Evolutionary conservation across 2,888 invertebrate species (phyloP).

Genomic region (Thecophora atra): DNA sequence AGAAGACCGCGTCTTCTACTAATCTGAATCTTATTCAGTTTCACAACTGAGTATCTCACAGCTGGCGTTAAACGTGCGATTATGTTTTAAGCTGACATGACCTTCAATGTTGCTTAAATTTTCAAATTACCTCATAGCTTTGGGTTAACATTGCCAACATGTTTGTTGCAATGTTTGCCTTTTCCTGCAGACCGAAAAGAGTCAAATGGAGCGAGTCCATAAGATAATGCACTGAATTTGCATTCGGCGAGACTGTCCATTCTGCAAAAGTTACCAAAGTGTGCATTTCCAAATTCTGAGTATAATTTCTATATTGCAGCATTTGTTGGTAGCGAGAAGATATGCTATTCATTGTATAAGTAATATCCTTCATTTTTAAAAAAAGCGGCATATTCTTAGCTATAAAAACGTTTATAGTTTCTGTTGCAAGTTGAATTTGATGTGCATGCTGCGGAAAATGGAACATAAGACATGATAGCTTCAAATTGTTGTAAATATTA

Average conservation of each 20-base stretch:
- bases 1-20: too few relatives aligned
- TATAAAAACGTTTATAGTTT: conserved; percentile 58
- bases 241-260: conserved; percentile 75
- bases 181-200: conserved; percentile 67
- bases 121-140: conserved; percentile 58
- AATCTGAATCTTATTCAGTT: too few relatives aligned
- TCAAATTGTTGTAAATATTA: not conserved
- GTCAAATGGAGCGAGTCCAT: conserved; percentile 75
- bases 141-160: conserved; percentile 51
- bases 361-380: conserved; percentile 71
- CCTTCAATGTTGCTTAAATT: not conserved
- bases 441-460: conserved; percentile 53
- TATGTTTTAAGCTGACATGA: not conserved
- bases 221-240: conserved; percentile 72
- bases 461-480: conserved; percentile 2
- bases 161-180: conserved; percentile 48
- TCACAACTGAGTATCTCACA: not conserved
- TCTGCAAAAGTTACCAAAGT: conserved; percentile 78
- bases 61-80: too few relatives aligned
- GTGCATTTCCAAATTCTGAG: conserved; percentile 70
- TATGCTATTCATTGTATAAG: conserved; percentile 71
- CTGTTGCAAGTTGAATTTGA: conserved; percentile 59
- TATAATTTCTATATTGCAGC: conserved; percentile 69
- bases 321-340: conserved; percentile 71
- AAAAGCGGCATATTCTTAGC: conserved; percentile 68